These are phyloP conservation scores for Pentalonia nigronervosa DNA, from an alignment of 1,140 invertebrate genomes.

Conservation along the genomic window DNA sequence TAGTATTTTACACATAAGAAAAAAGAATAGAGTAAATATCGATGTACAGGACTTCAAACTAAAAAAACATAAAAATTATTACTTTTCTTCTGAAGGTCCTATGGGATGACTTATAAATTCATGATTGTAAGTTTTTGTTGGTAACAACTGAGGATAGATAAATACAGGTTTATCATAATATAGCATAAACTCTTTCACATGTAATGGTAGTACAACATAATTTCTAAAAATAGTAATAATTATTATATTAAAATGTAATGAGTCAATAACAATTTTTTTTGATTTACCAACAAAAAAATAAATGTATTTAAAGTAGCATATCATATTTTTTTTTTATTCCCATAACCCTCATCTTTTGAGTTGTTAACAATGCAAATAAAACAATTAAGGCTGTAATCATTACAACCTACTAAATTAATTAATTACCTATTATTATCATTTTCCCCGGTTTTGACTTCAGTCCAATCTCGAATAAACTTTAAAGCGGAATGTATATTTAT, in stretches of 20 bases:
- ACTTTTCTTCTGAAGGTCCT: slow-evolving; percentile 25
- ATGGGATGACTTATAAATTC: not conserved
- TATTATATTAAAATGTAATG: not conserved
- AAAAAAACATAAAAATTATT: not conserved
- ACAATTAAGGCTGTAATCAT: too few relatives aligned
- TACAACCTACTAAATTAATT: too few relatives aligned
- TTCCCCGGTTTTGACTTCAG: not conserved
- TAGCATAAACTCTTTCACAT: slow-evolving; percentile 8
- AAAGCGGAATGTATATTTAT: not conserved
- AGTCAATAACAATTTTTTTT: not conserved
- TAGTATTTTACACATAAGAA: not conserved
- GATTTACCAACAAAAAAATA: not conserved
- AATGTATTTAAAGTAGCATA: not conserved
- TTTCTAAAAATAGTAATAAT: not conserved
- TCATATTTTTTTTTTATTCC: too few relatives aligned
- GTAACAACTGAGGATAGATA: slow-evolving; percentile 25
- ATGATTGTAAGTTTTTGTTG: not conserved
- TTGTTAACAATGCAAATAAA: not conserved
- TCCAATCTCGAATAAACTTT: slow-evolving; percentile 37
- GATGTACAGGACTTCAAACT: not conserved
- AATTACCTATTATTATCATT: not conserved
- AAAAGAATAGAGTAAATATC: not conserved
- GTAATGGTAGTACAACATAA: not conserved
- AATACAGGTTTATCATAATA: slow-evolving; percentile 32
- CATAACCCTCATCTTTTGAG: too few relatives aligned